These are phyloP conservation scores for Scaptomyza cyrtandrae DNA, from an alignment of 2,888 invertebrate genomes.

Conservation along the genomic window DNA sequence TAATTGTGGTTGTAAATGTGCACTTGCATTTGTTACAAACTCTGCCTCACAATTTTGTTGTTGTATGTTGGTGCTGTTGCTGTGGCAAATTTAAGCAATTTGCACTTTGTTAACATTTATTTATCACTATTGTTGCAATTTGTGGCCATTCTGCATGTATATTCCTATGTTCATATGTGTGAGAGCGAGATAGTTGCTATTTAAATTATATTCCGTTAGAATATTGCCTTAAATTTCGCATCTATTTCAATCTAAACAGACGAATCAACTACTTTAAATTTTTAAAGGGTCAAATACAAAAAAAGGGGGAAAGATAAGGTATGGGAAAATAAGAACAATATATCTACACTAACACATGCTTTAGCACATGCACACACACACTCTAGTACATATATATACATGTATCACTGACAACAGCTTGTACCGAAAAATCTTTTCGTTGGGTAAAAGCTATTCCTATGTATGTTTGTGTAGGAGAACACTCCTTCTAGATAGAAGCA, in stretches of 20 bases:
- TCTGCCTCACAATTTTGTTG: slow-evolving; percentile 35
- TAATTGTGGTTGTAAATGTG: slow-evolving; percentile 69
- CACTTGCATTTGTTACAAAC: slow-evolving; percentile 59
- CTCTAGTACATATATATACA: slow-evolving; percentile 24
- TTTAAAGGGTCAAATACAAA: slow-evolving; percentile 34
- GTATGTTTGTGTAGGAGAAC: slow-evolving; percentile 7
- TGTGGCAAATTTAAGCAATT: slow-evolving; percentile 69
- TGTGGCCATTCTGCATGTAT: slow-evolving; percentile 34
- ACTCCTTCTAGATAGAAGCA: not conserved
- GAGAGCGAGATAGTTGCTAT: slow-evolving; percentile 42
- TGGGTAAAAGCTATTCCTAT: slow-evolving; percentile 43
- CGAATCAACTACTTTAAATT: slow-evolving; percentile 37
- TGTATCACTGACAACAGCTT: slow-evolving; percentile 63
- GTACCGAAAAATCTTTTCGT: slow-evolving; percentile 62
- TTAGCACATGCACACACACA: not conserved
- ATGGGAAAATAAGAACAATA: slow-evolving; percentile 10
- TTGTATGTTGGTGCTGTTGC: slow-evolving; percentile 49
- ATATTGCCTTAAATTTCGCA: slow-evolving; percentile 48
- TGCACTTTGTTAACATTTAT: slow-evolving; percentile 74
- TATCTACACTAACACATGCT: slow-evolving; percentile 4
- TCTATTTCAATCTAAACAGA: slow-evolving; percentile 50
- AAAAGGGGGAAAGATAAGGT: not conserved
- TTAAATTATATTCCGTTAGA: slow-evolving; percentile 54
- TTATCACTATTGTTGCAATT: slow-evolving; percentile 68
- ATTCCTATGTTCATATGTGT: too few relatives aligned